A percentile compares a stretch with the other conserved stretches of the same genome.
Evolutionary conservation across 2,797 vertebrate species (phyloP).

Genomic region (Lagorchestes hirsutus): DNA sequence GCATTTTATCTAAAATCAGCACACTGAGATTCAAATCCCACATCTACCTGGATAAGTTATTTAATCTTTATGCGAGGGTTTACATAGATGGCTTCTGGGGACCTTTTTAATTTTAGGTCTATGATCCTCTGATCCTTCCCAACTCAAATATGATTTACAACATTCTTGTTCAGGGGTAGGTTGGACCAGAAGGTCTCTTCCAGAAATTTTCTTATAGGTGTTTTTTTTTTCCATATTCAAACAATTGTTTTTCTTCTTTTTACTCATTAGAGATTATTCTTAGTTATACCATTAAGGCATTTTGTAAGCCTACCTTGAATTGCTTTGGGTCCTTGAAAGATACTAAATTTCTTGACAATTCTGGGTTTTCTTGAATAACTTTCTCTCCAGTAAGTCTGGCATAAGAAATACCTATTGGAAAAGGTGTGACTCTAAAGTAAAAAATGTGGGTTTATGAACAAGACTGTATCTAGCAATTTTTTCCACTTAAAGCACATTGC

Average conservation of each 20-base stretch:
- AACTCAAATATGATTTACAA: not conserved
- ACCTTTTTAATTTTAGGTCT: not conserved
- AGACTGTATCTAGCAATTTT: not conserved
- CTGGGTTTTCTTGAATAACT: not conserved
- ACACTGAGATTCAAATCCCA: not conserved
- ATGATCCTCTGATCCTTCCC: not conserved
- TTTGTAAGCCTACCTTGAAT: not conserved
- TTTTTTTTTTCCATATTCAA: not conserved
- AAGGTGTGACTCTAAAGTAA: not conserved
- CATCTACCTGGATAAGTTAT: not conserved
- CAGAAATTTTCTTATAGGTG: not conserved
- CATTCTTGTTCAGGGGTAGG: not conserved
- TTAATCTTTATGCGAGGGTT: not conserved
- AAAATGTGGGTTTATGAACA: not conserved
- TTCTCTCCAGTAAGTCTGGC: not conserved
- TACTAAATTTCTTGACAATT: not conserved
- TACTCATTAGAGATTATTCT: not conserved
- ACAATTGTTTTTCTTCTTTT: not conserved
- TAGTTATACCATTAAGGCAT: not conserved
- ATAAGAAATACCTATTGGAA: not conserved
- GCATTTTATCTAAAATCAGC: not conserved
- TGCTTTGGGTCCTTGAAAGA: not conserved
- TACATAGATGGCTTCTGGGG: not conserved
- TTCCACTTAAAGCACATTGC: not conserved
- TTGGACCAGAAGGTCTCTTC: not conserved